Conservation (phyloP, 2,113 vertebrate genomes). For the Hydrolagus affinis region DNA sequence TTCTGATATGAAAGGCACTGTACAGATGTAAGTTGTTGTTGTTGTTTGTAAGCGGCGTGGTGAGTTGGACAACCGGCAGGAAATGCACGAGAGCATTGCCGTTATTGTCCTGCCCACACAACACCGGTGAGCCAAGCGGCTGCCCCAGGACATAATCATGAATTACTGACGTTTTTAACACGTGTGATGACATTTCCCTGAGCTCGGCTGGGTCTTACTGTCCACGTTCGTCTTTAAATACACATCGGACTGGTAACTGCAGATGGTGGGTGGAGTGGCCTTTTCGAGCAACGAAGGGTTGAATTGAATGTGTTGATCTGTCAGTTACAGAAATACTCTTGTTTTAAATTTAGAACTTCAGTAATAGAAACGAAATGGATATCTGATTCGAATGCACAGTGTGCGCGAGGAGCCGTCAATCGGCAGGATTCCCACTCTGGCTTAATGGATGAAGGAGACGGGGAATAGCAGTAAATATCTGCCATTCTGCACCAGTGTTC, state of each 20-base stretch:
- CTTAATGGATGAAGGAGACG: neutral
- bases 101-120: too few species aligned
- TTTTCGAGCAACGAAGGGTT: neutral
- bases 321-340: constrained; percentile 20
- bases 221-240: neutral
- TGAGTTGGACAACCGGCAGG: too few species aligned
- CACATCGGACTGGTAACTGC: neutral
- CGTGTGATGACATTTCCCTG: neutral
- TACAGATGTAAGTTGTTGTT: too few species aligned
- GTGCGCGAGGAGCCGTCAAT: neutral
- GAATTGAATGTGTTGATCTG: neutral
- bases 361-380: constrained; percentile 27
- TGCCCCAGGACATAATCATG: neutral
- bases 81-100: too few species aligned
- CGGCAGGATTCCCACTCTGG: neutral
- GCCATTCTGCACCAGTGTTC: neutral
- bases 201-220: neutral
- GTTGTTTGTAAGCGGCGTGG: too few species aligned
- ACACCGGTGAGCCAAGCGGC: too few species aligned
- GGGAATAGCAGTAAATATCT: neutral
- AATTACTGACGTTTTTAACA: neutral
- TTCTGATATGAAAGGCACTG: too few species aligned
- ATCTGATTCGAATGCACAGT: constrained; percentile 11
- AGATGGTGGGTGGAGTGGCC: neutral
- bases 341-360: constrained; percentile 24